Conservation (phyloP, 2,797 vertebrate species). For the Etheostoma perlongum region DNA sequence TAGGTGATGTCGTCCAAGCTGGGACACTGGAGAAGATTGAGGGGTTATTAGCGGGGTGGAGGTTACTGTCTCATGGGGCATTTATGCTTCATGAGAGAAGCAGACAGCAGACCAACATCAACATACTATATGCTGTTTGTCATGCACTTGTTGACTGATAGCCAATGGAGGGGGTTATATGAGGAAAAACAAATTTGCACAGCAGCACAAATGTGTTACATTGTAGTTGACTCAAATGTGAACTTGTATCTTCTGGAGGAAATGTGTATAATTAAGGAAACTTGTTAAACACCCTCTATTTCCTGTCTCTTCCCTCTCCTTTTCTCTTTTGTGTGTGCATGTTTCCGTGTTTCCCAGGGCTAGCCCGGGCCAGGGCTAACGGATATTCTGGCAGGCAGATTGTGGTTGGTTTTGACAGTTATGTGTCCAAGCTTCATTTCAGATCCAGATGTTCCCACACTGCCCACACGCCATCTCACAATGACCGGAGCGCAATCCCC, state of each 20-base stretch:
- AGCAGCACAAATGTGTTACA: conserved; percentile 20
- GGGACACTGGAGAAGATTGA: conserved; percentile 17
- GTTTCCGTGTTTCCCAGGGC: conserved; percentile 25
- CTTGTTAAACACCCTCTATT: conserved; percentile 33
- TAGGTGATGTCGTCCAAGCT: not conserved
- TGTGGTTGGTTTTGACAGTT: conserved; percentile 44
- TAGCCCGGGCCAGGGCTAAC: conserved; percentile 31
- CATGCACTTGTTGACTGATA: conserved; percentile 8
- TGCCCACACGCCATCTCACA: conserved; percentile 39
- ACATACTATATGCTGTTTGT: conserved; percentile 24
- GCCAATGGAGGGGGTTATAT: conserved; percentile 1
- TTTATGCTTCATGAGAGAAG: conserved; percentile 1
- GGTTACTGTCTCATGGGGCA: conserved; percentile 3
- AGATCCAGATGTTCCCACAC: conserved; percentile 64
- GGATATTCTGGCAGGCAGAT: conserved; percentile 46
- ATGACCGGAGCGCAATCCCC: conserved; percentile 28
- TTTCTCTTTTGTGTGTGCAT: conserved; percentile 12
- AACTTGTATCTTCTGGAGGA: conserved; percentile 33
- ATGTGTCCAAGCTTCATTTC: conserved; percentile 31
- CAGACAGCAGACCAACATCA: conserved; percentile 24
- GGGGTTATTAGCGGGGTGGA: conserved; percentile 6
- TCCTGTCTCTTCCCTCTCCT: not conserved
- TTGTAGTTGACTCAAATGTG: conserved; percentile 27
- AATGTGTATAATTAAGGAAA: conserved; percentile 32
- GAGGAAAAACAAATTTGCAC: conserved; percentile 20